Base-by-base conservation (phyloP, 2,797 vertebrate species). In the Siniperca obscura region DNA sequence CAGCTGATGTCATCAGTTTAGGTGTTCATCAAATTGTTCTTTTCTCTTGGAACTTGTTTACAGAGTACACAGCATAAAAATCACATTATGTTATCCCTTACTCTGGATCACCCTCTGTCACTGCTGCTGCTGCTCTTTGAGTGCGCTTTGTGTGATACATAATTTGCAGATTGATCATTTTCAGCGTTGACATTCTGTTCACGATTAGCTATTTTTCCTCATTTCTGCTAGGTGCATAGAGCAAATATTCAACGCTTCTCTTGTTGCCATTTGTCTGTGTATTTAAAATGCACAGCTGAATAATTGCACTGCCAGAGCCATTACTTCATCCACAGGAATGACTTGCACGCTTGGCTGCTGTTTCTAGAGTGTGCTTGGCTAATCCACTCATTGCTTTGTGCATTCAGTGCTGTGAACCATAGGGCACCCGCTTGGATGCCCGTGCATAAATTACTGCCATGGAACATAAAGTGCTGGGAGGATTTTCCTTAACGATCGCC, bases 361-460 rank as follows among this genome's bases (percentile, higher is more conserved):
- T 90, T 91, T 93, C 92, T 92, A 93, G 94, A 94, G 95, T 91
- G 90, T 90, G 93, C 93, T 92, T 74, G 87, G 90, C 92, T 96
- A 95, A 96, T 96, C 94, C 93, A 95, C 94, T 96, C 94, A 93
- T 94, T 93, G 93, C 91, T 92, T 94, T 93, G 91, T 94, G 93
- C 92, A 93, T 94, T 94, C 92, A 92, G 93, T 85, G 89, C 94
- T 92, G 91, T 93, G 93, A 95, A 95, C 92, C 95, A 87, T 94
- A 90, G 91, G 94, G 95, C 90, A 90, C 87, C 94, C 91, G 92
- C 92, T 90, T 88, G 92, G 93, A 94, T 94, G 93, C 92, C 91
- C 88, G 90, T 92, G 94, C 95, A 95, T 96, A 96, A 95, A 96
- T 96, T 95, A 96, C 94, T 93, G 94, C 94, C 93, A 94, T 67